Conservation (phyloP, 2,888 invertebrate genomes). For the Diarsia brunnea region DNA sequence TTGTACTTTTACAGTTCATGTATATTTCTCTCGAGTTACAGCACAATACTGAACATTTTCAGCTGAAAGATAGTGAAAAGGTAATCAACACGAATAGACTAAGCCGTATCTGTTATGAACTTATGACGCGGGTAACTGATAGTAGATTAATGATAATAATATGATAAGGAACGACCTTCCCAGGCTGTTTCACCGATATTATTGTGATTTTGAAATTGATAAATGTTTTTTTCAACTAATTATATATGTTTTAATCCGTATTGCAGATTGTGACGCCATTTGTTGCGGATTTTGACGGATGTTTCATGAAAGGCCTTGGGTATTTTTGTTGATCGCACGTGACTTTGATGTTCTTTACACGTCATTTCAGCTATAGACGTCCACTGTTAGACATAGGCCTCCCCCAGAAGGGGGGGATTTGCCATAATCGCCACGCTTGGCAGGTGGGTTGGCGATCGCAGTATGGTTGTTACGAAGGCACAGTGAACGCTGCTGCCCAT, state of each 20-base stretch:
- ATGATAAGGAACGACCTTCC: slow-evolving; percentile 66
- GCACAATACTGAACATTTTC: slow-evolving; percentile 36
- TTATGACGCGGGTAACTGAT: slow-evolving; percentile 57
- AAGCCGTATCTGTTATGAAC: slow-evolving; percentile 33
- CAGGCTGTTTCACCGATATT: slow-evolving; percentile 37
- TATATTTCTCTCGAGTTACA: slow-evolving; percentile 1
- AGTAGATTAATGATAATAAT: slow-evolving; percentile 57
- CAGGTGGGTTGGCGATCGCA: too few relatives aligned
- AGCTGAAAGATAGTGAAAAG: slow-evolving; percentile 24
- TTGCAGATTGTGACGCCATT: slow-evolving; percentile 5
- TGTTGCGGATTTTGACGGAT: not conserved
- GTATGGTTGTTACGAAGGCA: too few relatives aligned
- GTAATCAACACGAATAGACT: slow-evolving; percentile 39
- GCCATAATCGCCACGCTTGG: too few relatives aligned
- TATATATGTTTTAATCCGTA: slow-evolving; percentile 19
- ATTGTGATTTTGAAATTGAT: slow-evolving; percentile 22
- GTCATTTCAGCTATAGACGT: too few relatives aligned
- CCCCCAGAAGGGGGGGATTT: too few relatives aligned
- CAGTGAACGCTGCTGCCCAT: too few relatives aligned
- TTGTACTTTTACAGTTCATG: slow-evolving; percentile 12
- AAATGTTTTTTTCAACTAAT: slow-evolving; percentile 15
- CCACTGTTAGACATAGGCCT: too few relatives aligned
- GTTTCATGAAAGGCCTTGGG: not conserved
- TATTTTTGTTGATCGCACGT: not conserved
- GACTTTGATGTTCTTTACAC: not conserved